Base-by-base conservation (phyloP, 2,797 vertebrate species). In the Eidolon dupreanum region DNA sequence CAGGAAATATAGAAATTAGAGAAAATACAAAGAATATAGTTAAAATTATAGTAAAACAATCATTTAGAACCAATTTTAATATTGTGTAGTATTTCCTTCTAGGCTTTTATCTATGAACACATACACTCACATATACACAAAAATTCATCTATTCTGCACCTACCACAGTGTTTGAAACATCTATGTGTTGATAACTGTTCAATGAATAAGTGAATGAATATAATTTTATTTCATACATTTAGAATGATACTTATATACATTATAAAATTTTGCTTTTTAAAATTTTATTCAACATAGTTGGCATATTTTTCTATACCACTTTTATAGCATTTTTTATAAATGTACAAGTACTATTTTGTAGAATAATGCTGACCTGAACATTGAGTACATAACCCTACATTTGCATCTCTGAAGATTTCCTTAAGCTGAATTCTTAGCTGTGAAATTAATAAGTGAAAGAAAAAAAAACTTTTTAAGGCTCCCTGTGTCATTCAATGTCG, bases 11-110 rank as follows among this genome's bases (percentile, higher is more conserved):
- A 24, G 10, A 88, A 73, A 86, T 90, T 61, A 85, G 22, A 94
- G 28, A 20, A 63, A 75, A 68, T 26, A 74, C 73, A 93, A 88
- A 85, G 28, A 92, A 66, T 75, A 88, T 81, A 74, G 49, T 86
- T 49, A 89, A 96, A 91, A 89, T 82, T 51, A 70, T 2, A 51
- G 15, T 33, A 87, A 63, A 51, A 59, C 79, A 53, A 51, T 57
- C 57, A 63, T 28, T 38, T 82, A 94, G 43, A 73, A 55, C 7
- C 17, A 36, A 7, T 73, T 24, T 70, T 88, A 71, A 73, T 83
- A 61, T 73, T 88, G 90, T 93, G 20, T 24, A 90, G 31, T 83
- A 88, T 70, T 78, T 88, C 53, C 12, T 88, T 65, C 53, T n/a
- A 71, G 22, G 36, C 26, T 78, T 88, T 85, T 55, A 68, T 86